Conservation (phyloP, 2,888 invertebrate species). For the Geophilus truncorum region DNA sequence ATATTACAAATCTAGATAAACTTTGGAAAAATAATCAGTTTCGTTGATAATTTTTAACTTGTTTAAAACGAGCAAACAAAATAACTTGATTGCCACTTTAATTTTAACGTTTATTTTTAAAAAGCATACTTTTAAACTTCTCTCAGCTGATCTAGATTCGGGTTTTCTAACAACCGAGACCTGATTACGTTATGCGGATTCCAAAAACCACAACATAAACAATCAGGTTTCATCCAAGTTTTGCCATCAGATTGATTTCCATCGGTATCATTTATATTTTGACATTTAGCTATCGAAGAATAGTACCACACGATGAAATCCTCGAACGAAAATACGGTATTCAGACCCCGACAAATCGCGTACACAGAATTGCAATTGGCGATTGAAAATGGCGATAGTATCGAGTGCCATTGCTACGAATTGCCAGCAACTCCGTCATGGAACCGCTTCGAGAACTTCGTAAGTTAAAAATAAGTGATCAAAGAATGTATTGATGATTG, state of each 20-base stretch:
- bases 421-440: slow-evolving; percentile 16
- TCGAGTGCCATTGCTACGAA: slow-evolving; percentile 10
- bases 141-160: too few relatives aligned
- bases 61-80: too few relatives aligned
- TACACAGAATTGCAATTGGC: background rate
- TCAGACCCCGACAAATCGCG: background rate
- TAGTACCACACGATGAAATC: background rate
- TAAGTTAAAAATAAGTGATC: background rate
- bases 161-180: background rate
- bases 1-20: too few relatives aligned
- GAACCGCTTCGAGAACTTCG: slow-evolving; percentile 15
- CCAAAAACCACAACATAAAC: background rate
- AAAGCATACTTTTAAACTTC: too few relatives aligned
- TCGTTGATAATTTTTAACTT: too few relatives aligned
- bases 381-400: background rate
- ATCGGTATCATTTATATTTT: background rate
- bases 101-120: too few relatives aligned
- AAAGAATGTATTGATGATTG: too few relatives aligned
- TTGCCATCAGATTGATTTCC: background rate
- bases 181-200: background rate
- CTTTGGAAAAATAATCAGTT: too few relatives aligned
- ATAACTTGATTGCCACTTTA: too few relatives aligned
- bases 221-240: background rate
- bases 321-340: background rate
- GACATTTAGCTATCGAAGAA: background rate